Base-by-base conservation (phyloP, 2,888 invertebrate genomes). In the Tipula lateralis region DNA sequence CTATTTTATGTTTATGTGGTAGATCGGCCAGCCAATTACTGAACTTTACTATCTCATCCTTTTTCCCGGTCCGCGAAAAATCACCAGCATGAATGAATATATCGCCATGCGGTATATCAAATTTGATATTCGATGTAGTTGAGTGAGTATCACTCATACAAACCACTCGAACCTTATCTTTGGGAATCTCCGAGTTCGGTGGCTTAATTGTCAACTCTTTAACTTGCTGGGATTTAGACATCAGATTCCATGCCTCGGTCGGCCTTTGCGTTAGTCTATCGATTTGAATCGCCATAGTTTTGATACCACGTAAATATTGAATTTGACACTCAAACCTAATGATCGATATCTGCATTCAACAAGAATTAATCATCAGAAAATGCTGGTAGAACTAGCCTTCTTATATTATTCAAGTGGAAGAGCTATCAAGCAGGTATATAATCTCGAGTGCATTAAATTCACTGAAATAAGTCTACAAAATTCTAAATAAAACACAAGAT, bases 91-190 rank as follows among this genome's bases (percentile, higher is more conserved):
- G 96, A 84, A 96, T 92, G 87, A 96, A 94, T 84, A 96, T 92
- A 90, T 96, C 96, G n/a, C 96, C 96, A 85, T 92, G 91, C 0
- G 96, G 96, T 86, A 96, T 92, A 87, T 93, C 92, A 88, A 93
- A 92, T 86, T 92, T 93, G 13, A 94, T 92, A 86, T 93, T 93
- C 50, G 94, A 92, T 13, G 94, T 94, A 84, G 94, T 89, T 0
- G 94, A 93, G 89, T 96, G 96, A 0, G 96, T 96, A 88, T 96
- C 96, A 86, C 96, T 96, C 93, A 96, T 95, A 88, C 96, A 96
- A 2, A 96, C 96, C 87, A 96, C 93, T 84, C 96, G 91, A 2
- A 95, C 89, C 90, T 94, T 94, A 87, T 93, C 92, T 30, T 89
- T 87, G 5, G 92, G 91, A 13, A 92, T 92, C 1, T 91, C 91